Evolutionary conservation across 2,113 vertebrate species (phyloP), one percentile per base, ranked within the genome.

Genomic region (Indicator indicator): DNA sequence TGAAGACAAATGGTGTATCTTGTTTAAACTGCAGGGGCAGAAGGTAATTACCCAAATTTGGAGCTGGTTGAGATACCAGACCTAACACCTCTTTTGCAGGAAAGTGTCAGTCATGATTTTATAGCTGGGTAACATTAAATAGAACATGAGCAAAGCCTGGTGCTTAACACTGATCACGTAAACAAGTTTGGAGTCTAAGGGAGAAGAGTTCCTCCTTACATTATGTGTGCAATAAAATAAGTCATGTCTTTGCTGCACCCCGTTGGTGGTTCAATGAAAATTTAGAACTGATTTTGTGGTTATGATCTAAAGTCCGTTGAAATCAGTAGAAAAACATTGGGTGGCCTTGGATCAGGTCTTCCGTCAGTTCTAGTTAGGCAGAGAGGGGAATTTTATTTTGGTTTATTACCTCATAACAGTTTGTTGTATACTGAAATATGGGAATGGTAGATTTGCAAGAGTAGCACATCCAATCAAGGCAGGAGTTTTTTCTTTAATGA

Each of bases 31-130:
- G 83, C 88, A 94, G 77, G 90, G 96, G 70, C 88, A 95, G 86
- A 95, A 95, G 88, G 92, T 79, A 95, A 97, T 97, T 95, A 94
- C 77, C 83, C 59, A 90, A 58, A 93, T 95, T 92, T 94, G 76
- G 71, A 94, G 77, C 70, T 87, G 67, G 73, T 74, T 94, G 86
- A 77, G 86, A 76, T 88, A 63, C 14, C 67, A 88, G 50, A 88
- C 30, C 83, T 88, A 93, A 64, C 83, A 90, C 46, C 27, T 76
- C 50, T 86, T n/a, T 86, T 82, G 69, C 73, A 86, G 80, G 90
- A 88, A 91, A 83, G 33, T 63, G 91, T 92, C 93, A 83, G 79
- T 93, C 82, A 84, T 86, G 72, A 81, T 87, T 93, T 96, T 82
- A 90, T 82, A 54, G 73, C 62, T 88, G n/a, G 7, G 13, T 44